A percentile compares a stretch with the other conserved stretches of the same genome.
Conservation (phyloP, 2,797 vertebrate species). For the Hydrophis major region DNA sequence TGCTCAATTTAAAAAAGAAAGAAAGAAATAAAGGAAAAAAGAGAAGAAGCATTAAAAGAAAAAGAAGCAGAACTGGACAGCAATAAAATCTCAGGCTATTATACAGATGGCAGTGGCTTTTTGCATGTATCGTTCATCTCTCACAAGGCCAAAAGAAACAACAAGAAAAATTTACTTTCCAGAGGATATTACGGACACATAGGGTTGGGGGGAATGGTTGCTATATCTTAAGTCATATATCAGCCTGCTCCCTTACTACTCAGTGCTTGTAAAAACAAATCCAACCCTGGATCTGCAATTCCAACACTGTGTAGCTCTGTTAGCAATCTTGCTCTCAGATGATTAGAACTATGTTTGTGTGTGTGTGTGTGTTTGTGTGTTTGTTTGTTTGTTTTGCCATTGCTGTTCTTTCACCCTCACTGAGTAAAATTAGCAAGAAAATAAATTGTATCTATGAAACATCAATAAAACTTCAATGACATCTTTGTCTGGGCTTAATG, state of each 20-base stretch:
- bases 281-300: not conserved
- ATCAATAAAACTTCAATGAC: slow-evolving; percentile 43
- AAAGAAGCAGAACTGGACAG: not conserved
- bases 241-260: not conserved
- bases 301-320: not conserved
- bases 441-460: slow-evolving; percentile 3
- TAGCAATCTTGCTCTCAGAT: slow-evolving; percentile 1
- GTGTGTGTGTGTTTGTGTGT: too few species aligned
- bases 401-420: slow-evolving; percentile 9
- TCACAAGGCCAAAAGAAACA: not conserved
- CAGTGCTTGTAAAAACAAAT: not conserved
- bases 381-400: not conserved
- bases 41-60: not conserved
- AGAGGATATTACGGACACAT: not conserved
- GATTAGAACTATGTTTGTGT: not conserved
- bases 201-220: not conserved
- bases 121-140: not conserved
- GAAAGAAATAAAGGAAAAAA: not conserved
- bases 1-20: not conserved
- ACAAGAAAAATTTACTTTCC: not conserved
- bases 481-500: slow-evolving; percentile 27
- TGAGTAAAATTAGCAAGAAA: slow-evolving; percentile 40
- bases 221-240: not conserved
- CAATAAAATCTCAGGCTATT: not conserved
- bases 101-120: not conserved